Percentiles rank a stretch among this genome's conserved stretches.
Conservation (phyloP, 2,797 vertebrate genomes). For the Anguilla anguilla region DNA sequence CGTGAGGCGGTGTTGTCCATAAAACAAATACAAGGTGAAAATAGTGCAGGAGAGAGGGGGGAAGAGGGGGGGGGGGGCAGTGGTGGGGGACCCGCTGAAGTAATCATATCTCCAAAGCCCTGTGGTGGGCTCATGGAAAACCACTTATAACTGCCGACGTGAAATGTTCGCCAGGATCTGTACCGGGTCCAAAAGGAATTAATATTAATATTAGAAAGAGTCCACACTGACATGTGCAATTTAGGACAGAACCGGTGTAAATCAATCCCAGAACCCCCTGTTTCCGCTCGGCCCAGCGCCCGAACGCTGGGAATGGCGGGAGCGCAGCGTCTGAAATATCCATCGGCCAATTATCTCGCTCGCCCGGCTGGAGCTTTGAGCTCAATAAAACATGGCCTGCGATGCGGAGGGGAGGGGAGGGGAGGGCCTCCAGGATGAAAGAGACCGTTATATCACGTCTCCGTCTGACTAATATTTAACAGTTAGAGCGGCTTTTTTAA, state of each 20-base stretch:
- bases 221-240: conserved; percentile 72
- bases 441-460: background rate
- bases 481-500: conserved; percentile 2
- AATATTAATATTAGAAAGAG: conserved; percentile 72
- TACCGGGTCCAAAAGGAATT: conserved; percentile 66
- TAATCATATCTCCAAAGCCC: conserved; percentile 72
- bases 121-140: conserved; percentile 71
- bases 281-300: conserved; percentile 57
- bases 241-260: conserved; percentile 67
- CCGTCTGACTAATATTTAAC: background rate
- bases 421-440: conserved; percentile 27
- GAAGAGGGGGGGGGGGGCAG: background rate
- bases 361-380: conserved; percentile 31
- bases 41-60: background rate
- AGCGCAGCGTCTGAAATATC: conserved; percentile 54
- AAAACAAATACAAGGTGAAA: conserved; percentile 29
- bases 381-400: conserved; percentile 47
- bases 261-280: conserved; percentile 72
- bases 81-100: conserved; percentile 61
- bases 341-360: conserved; percentile 61
- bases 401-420: conserved; percentile 40
- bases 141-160: conserved; percentile 67
- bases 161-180: conserved; percentile 67
- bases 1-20: conserved; percentile 58
- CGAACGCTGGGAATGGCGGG: conserved; percentile 53